Conservation (phyloP, 2,113 vertebrate genomes). For the Heterotis niloticus region DNA sequence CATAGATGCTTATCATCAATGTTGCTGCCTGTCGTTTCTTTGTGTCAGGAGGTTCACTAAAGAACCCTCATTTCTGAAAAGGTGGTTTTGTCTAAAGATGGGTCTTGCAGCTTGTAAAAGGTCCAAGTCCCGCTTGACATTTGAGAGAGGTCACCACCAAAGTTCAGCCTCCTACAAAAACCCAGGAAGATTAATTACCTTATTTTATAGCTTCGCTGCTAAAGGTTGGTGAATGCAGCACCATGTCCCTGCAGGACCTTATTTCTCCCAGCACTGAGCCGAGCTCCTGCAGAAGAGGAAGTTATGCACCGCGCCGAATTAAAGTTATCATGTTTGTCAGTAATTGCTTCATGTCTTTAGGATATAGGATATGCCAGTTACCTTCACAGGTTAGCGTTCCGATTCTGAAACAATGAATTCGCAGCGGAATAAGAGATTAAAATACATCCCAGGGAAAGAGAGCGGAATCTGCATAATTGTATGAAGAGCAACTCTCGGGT, state of each 20-base stretch:
- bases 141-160: constrained; percentile 32
- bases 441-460: not conserved
- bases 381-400: not conserved
- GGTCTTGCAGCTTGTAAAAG: constrained; percentile 34
- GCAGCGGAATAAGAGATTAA: constrained; percentile 10
- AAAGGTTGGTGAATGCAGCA: not conserved
- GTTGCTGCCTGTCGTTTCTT: not conserved
- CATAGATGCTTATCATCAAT: not conserved
- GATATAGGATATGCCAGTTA: not conserved
- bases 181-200: not conserved
- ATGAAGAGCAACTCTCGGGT: constrained; percentile 25
- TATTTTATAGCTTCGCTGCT: not conserved
- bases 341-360: constrained; percentile 4
- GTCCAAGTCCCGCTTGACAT: constrained; percentile 34
- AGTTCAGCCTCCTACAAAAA: constrained; percentile 30
- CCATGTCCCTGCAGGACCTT: not conserved
- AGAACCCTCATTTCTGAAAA: constrained; percentile 25
- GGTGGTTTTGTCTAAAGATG: not conserved
- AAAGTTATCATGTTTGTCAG: not conserved
- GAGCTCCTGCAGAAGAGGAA: not conserved
- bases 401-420: not conserved
- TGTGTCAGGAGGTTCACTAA: constrained; percentile 31
- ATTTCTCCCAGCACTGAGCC: not conserved
- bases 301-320: not conserved
- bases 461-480: constrained; percentile 19